These are phyloP conservation scores for Hoplostethus atlanticus DNA, from an alignment of 2,797 vertebrate genomes.

Conservation along the genomic window DNA sequence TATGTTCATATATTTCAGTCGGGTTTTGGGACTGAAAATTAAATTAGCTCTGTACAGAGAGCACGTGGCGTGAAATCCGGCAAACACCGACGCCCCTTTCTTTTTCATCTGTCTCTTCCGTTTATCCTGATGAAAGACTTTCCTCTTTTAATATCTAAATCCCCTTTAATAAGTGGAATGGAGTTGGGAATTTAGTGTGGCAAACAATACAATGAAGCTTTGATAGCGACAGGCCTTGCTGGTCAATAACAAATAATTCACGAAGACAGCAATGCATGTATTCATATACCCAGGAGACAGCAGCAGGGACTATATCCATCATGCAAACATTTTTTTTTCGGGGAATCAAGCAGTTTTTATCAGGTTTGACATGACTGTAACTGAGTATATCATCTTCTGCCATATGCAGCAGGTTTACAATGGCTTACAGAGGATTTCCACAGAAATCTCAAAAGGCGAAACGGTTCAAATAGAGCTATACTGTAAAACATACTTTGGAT, in stretches of 20 bases:
- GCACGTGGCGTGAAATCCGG: neutral
- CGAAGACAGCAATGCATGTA: neutral
- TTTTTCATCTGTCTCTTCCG: conserved; percentile 47
- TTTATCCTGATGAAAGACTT: conserved; percentile 49
- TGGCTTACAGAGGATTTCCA: too few relatives aligned
- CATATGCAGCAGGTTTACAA: neutral
- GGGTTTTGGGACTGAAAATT: conserved; percentile 43
- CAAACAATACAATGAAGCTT: conserved; percentile 13
- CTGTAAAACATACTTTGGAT: too few relatives aligned
- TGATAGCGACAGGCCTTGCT: conserved; percentile 7
- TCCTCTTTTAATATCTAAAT: conserved; percentile 54
- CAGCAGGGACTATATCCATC: neutral
- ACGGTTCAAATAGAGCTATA: too few relatives aligned
- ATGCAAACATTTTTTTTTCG: neutral
- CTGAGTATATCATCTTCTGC: neutral
- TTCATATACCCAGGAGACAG: conserved; percentile 5
- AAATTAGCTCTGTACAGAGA: conserved; percentile 46
- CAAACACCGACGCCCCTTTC: conserved; percentile 12
- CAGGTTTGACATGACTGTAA: neutral
- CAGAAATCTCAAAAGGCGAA: too few relatives aligned
- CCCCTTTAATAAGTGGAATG: conserved; percentile 46
- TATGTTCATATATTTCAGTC: conserved; percentile 30
- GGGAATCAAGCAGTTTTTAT: neutral
- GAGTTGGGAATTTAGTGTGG: conserved; percentile 18
- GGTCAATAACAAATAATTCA: neutral